phyloP scores from a whole-genome alignment of 2,888 invertebrate species.

The Oscheius sp. region DNA sequence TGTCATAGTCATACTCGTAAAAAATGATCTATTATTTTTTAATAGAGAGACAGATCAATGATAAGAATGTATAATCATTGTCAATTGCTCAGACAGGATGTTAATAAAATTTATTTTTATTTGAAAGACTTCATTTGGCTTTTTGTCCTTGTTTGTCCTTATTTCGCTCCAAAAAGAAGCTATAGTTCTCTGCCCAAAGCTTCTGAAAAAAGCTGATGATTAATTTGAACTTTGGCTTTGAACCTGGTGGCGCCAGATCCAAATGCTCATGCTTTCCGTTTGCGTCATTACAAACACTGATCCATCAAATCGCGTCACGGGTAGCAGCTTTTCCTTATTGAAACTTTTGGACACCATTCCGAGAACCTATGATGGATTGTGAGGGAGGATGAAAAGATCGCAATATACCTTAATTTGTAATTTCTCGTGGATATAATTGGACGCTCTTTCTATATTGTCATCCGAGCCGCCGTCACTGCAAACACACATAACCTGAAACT shows the following conservation, averaged over 20 bases:
- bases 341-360: conserved; percentile 50
- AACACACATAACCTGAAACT: conserved; percentile 57
- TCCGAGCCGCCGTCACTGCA: conserved; percentile 66
- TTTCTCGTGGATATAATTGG: conserved; percentile 61
- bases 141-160: too few species aligned
- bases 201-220: conserved; percentile 35
- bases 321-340: conserved; percentile 56
- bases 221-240: background rate
- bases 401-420: conserved; percentile 52
- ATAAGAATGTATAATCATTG: background rate
- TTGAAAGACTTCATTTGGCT: conserved; percentile 4
- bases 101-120: conserved; percentile 4
- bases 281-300: conserved; percentile 62
- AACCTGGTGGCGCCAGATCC: conserved; percentile 67
- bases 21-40: background rate
- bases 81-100: conserved; percentile 5
- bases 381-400: background rate
- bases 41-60: background rate
- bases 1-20: conserved; percentile 26
- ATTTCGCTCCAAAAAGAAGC: conserved; percentile 39
- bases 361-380: conserved; percentile 35
- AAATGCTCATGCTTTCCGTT: conserved; percentile 63
- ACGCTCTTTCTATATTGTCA: conserved; percentile 60
- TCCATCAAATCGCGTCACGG: conserved; percentile 65
- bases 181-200: conserved; percentile 55